These are phyloP conservation scores for Notocelia uddmanniana DNA, from an alignment of 2,888 invertebrate species.

Conservation along the genomic window DNA sequence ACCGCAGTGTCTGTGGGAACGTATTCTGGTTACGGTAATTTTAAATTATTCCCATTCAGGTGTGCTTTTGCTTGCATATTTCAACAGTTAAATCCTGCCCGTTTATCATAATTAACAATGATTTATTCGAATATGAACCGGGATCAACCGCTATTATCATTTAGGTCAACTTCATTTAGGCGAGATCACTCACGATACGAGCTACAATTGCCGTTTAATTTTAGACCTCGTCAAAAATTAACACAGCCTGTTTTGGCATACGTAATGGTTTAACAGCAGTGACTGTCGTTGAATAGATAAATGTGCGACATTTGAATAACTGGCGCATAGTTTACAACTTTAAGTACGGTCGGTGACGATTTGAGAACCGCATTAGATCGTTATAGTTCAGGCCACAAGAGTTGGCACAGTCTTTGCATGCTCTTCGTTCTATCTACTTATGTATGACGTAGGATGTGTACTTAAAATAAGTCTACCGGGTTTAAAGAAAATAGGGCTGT, in stretches of 20 bases:
- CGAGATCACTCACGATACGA: neutral
- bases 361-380: constrained; percentile 32
- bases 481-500: too few species aligned
- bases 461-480: neutral
- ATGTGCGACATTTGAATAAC: neutral
- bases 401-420: constrained; percentile 8
- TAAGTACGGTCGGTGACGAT: constrained; percentile 17
- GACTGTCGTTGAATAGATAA: neutral
- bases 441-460: neutral
- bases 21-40: constrained; percentile 36
- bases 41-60: constrained; percentile 40
- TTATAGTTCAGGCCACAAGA: constrained; percentile 6
- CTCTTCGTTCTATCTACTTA: neutral
- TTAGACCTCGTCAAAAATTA: neutral
- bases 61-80: constrained; percentile 33
- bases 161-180: constrained; percentile 16
- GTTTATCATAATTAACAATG: constrained; percentile 38
- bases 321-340: neutral
- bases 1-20: constrained; percentile 55
- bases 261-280: neutral
- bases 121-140: constrained; percentile 24
- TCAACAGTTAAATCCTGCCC: constrained; percentile 30
- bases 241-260: neutral
- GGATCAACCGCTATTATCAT: constrained; percentile 17
- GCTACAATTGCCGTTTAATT: constrained; percentile 12